Evolutionary conservation across 2,113 vertebrate species (phyloP), one percentile per base, ranked within the genome.

Genomic region (Aegypius monachus): DNA sequence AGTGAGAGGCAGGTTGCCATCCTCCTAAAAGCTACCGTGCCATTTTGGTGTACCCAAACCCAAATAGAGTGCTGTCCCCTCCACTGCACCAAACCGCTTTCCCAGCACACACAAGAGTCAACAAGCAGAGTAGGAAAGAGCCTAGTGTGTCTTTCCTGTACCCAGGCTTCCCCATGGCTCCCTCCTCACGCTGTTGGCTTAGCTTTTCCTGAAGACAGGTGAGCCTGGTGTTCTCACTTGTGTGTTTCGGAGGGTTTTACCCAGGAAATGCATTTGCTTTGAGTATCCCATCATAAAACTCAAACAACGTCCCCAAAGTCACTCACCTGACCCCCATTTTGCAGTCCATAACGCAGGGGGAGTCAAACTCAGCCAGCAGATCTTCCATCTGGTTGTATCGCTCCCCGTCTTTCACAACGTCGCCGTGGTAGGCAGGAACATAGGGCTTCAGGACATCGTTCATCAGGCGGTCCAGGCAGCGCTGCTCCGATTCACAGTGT

Each of bases 331-430:
- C 90, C 7, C 99, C 99, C 99, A 99, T 99, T 96, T 99, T 99
- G 97, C 99, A 99, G 98, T 99, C 99, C 99, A 99, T 99, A 91
- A 99, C 99, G 6, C 99, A 99, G 2, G 99, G 99, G 31, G 97
- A 98, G 94, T 99, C 99, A 11, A 99, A 99, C 71, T 99, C 99
- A 8, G 99, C 99, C 96, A 99, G 98, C 86, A 99, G 98, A 96
- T 99, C 99, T 53, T 99, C 99, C 99, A 99, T 99, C 98, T 99
- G 99, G 98, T 99, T 99, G 98, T 99, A 99, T 86, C 98, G 98
- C 95, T 99, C 99, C 4, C 99, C 99, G 0, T 99, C 99, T 95
- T 99, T 99, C 96, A 99, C 98, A 31, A 99, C 98, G 0, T 99
- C 99, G 0, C 99, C 99, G 0, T 99, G 99, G 97, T 99, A 99